Evolutionary conservation across 2,888 invertebrate species (phyloP), one percentile per base, ranked within the genome.

Genomic region (Drosophila aldrichi): DNA sequence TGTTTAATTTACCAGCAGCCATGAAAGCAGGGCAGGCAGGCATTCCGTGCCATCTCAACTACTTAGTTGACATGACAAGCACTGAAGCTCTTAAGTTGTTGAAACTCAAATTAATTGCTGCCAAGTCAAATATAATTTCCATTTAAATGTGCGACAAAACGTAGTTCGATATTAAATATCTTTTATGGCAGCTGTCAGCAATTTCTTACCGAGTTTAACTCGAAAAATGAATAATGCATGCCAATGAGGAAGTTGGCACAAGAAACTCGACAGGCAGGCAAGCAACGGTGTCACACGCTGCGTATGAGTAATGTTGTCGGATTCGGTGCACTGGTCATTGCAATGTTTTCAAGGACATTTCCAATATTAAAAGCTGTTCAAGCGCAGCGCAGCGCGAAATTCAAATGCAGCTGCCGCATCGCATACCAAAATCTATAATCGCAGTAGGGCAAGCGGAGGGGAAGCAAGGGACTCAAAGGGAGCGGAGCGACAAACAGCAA

Each of bases 1-100:
- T 89, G 88, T 85, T 87, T 87, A 86, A 87, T 87, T 87, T 88
- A 86, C 70, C 84, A 86, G 74, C 82, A 72, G 63, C 49, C 56
- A 38, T 44, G 10, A 40, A 12, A 43, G 20, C 56, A 56, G 38
- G 3, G 20, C 20, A 57, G 38, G n/a, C 58, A 18, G 40, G 46
- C 44, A 57, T 54, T 40, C 25, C 22, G 14, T 61, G 46, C 49
- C 40, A 29, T 29, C 57, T 56, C 44, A 59, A 68, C 70, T 74
- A 78, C 63, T 69, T 82, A 71, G 75, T 74, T 79, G 64, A 68
- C 68, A 69, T 76, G 68, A 77, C 62, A 64, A 74, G 66, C 70
- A 58, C 58, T 67, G 81, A 71, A 70, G 89, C 71, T 81, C 74
- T 89, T 73, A 87, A 84, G 77, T 79, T 84, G 79, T 74, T 87